Percentiles rank a stretch among this genome's conserved stretches.
Conservation (phyloP, 2,888 invertebrate genomes). For the Steinernema hermaphroditum region DNA sequence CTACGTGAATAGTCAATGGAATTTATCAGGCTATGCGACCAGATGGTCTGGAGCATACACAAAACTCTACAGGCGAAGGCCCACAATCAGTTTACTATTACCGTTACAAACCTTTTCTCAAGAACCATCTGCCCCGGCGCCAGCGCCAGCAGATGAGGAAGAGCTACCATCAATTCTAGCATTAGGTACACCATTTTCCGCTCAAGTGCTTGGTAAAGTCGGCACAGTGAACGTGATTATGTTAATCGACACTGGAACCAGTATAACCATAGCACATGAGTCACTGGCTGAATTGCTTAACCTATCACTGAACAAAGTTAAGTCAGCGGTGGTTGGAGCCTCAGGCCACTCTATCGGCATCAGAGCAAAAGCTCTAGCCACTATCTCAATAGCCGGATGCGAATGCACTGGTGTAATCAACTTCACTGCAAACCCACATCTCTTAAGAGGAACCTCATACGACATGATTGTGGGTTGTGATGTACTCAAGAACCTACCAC, state of each 20-base stretch:
- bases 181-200: background rate
- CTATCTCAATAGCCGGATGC: background rate
- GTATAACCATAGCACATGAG: background rate
- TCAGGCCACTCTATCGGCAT: background rate
- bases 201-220: background rate
- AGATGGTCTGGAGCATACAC: background rate
- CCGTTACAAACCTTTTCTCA: background rate
- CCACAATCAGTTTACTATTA: background rate
- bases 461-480: conserved; percentile 33
- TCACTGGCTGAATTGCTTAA: conserved; percentile 12
- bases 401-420: background rate
- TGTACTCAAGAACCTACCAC: conserved; percentile 11
- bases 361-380: background rate
- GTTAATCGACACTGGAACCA: conserved; percentile 25
- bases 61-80: background rate
- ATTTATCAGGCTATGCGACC: background rate
- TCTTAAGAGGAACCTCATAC: background rate
- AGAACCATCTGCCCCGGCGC: background rate
- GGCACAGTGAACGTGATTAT: background rate
- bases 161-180: background rate
- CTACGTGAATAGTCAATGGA: background rate
- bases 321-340: conserved; percentile 17
- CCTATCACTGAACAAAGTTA: background rate
- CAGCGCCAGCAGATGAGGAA: background rate
- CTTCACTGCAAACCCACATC: conserved; percentile 19